A percentile compares a stretch with the other conserved stretches of the same genome.
Conservation (phyloP, 2,888 invertebrate genomes). For the Patella ulyssiponensis region DNA sequence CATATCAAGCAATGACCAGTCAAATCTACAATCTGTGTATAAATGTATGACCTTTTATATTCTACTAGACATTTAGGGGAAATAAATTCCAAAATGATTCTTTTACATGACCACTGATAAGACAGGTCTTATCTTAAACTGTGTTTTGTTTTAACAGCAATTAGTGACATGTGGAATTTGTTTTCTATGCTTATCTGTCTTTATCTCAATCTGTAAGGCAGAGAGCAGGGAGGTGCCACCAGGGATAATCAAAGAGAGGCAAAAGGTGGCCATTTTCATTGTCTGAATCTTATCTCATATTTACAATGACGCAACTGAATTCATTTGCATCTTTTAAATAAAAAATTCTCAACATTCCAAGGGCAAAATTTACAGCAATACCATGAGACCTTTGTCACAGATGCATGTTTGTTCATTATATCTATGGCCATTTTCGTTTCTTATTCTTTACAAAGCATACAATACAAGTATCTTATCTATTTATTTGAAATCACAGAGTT, state of each 20-base stretch:
- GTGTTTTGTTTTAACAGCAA: not conserved
- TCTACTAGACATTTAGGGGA: no score
- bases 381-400: no score
- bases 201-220: not conserved
- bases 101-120: conserved; percentile 7
- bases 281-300: not conserved
- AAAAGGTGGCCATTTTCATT: conserved; percentile 12
- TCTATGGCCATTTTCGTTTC: no score
- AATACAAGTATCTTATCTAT: no score
- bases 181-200: not conserved
- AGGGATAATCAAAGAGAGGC: not conserved
- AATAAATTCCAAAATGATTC: not conserved
- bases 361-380: no score
- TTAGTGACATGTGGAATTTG: conserved; percentile 11
- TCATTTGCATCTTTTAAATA: conserved; percentile 5
- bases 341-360: conserved; percentile 4
- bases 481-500: no score
- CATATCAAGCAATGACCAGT: no score
- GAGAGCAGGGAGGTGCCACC: not conserved
- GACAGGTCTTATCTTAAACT: conserved; percentile 3
- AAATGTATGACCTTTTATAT: no score
- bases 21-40: no score
- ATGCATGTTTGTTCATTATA: no score
- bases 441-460: no score
- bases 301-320: not conserved